Percentiles rank a stretch among this genome's conserved stretches.
These are phyloP conservation scores for Diachasma alloeum DNA, from an alignment of 1,140 invertebrate species.

Conservation along the genomic window DNA sequence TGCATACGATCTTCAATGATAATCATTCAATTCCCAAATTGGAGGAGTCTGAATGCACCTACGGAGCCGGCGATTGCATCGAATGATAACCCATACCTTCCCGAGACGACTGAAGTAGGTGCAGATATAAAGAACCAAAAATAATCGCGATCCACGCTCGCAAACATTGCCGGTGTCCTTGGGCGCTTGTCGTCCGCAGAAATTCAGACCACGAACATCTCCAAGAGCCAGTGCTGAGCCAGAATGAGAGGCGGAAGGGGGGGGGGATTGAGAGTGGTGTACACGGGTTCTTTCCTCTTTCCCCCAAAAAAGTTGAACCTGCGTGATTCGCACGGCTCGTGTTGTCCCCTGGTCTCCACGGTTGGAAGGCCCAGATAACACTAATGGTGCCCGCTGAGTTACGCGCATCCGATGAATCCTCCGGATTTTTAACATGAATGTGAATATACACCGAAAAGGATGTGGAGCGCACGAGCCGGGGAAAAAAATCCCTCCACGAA, in stretches of 20 bases:
- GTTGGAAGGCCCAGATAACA: conserved; percentile 41
- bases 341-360: not conserved
- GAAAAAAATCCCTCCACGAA: not conserved
- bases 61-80: not conserved
- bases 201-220: conserved; percentile 1
- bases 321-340: conserved; percentile 44
- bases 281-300: not conserved
- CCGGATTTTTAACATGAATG: not conserved
- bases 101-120: not conserved
- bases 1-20: not conserved
- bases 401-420: conserved; percentile 40
- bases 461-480: not conserved
- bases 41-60: not conserved
- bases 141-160: conserved; percentile 1
- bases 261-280: not conserved
- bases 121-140: not conserved
- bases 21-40: not conserved
- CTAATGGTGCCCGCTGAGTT: conserved; percentile 58
- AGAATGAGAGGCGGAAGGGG: no score
- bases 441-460: not conserved
- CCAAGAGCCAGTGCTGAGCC: no score
- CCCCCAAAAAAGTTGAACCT: not conserved
- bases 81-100: not conserved
- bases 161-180: not conserved
- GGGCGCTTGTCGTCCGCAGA: not conserved